Evolutionary conservation across 2,888 invertebrate genomes (phyloP), one percentile per base, ranked within the genome.

Genomic region (Acanthopleura granulata): DNA sequence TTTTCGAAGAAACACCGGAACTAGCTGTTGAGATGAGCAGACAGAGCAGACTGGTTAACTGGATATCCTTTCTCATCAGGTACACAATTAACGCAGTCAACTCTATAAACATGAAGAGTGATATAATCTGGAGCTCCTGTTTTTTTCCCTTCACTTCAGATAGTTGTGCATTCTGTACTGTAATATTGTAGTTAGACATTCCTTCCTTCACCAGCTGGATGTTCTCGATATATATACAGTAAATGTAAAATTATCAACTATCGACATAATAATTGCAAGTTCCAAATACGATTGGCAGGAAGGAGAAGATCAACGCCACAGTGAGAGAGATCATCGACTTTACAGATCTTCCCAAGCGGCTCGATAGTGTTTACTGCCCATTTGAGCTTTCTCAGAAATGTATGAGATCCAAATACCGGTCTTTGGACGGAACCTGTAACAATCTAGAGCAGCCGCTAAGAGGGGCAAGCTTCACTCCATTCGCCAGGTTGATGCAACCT

Each of bases 401-500:
- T 66, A 16, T 14, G 29, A 66, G 29, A 27, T 27, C 25, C 25
- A 66, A 66, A 66, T 66, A 27, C 29, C 22, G 66, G 22, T 27
- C 66, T 27, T 1, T 66, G 16, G 66, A 66, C 25, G 66, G 66
- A 15, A 22, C 12, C 25, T 66, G 66, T 14, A 66, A 66, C 66
- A 66, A 66, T 27, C 29, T 66, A 14, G 3, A 27, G 66, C 22
- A 66, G 27, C 66, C 66, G 27, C 29, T 66, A 6, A 1, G 22
- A 22, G 66, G 66, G 6, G 66, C 66, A 16, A 25, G 27, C 18
- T 66, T 66, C 25, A 66, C 66, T 16, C 66, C 66, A 27, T 66
- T 27, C 25, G 22, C 29, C 16, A 22, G 66, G 25, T 9, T 12
- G 16, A 22, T 66, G 18, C 66, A 3, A 3, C 4, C 66, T 6